Percentiles rank a stretch among this genome's conserved stretches.
These are phyloP conservation scores for Eurystomus glaucurus DNA, from an alignment of 2,797 vertebrate species.

Conservation along the genomic window DNA sequence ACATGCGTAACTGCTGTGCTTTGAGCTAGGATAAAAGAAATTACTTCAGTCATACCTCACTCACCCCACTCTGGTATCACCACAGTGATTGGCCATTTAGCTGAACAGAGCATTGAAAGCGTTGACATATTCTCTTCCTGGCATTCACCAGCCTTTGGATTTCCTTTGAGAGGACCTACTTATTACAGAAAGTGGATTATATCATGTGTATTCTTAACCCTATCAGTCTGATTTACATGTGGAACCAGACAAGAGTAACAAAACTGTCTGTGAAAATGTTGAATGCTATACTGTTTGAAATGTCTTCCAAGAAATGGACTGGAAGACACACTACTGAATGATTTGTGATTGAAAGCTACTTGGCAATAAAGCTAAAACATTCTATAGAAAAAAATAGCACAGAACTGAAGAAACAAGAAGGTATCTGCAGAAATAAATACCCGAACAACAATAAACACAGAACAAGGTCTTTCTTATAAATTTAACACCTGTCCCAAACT, in stretches of 20 bases:
- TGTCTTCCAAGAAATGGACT: conserved; percentile 17
- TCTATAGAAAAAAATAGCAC: neutral
- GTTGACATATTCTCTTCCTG: neutral
- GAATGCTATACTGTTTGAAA: neutral
- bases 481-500: neutral
- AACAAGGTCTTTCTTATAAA: neutral
- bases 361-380: neutral
- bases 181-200: neutral
- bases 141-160: neutral
- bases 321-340: neutral
- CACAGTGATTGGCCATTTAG: neutral
- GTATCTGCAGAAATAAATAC: neutral
- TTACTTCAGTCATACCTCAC: neutral
- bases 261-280: neutral
- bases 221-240: conserved; percentile 18
- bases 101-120: neutral
- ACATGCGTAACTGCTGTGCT: rapidly evolving
- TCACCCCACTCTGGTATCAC: rapidly evolving
- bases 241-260: conserved; percentile 10
- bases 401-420: neutral
- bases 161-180: conserved; percentile 3
- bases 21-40: neutral
- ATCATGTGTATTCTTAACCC: neutral
- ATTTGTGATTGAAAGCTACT: conserved; percentile 8
- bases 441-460: neutral